Evolutionary conservation across 1,140 invertebrate genomes (phyloP).

Genomic region (Drosophila arizonae): DNA sequence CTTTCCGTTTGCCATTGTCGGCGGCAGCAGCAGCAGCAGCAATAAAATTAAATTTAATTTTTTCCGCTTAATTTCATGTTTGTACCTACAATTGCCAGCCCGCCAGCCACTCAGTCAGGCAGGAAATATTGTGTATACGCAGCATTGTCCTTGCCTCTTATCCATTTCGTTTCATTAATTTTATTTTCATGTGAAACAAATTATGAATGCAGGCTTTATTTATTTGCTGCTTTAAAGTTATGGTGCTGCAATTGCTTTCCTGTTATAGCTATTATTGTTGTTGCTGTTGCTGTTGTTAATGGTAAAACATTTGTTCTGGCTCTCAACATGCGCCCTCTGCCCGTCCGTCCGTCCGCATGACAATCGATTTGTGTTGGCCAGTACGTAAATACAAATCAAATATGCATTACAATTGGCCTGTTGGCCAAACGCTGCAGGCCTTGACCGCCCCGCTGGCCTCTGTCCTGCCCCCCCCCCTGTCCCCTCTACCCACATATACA

Average conservation of each 20-base stretch:
- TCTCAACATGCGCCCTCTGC: constrained; percentile 43
- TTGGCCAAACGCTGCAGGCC: constrained; percentile 50
- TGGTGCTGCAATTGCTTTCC: constrained; percentile 17
- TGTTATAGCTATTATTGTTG: constrained; percentile 16
- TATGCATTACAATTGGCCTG: constrained; percentile 79
- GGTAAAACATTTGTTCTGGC: constrained; percentile 74
- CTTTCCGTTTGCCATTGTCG: constrained; percentile 45
- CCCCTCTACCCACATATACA: too few species aligned
- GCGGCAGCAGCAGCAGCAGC: not conserved
- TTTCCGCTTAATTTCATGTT: constrained; percentile 66
- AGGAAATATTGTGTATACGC: constrained; percentile 66
- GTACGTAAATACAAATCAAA: constrained; percentile 77
- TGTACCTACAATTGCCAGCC: constrained; percentile 40
- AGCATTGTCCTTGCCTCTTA: constrained; percentile 34
- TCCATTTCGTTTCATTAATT: constrained; percentile 59
- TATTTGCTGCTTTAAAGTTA: constrained; percentile 51
- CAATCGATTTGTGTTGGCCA: constrained; percentile 66
- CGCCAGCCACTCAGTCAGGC: not conserved
- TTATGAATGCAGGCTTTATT: constrained; percentile 49
- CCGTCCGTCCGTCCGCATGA: constrained; percentile 52
- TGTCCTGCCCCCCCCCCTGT: not conserved
- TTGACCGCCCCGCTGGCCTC: constrained; percentile 44
- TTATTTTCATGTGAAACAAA: constrained; percentile 31
- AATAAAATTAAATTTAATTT: constrained; percentile 63
- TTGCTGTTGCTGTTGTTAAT: constrained; percentile 58